phyloP scores from a whole-genome alignment of 2,113 vertebrate genomes.

The Romanogobio albipinnatus region DNA sequence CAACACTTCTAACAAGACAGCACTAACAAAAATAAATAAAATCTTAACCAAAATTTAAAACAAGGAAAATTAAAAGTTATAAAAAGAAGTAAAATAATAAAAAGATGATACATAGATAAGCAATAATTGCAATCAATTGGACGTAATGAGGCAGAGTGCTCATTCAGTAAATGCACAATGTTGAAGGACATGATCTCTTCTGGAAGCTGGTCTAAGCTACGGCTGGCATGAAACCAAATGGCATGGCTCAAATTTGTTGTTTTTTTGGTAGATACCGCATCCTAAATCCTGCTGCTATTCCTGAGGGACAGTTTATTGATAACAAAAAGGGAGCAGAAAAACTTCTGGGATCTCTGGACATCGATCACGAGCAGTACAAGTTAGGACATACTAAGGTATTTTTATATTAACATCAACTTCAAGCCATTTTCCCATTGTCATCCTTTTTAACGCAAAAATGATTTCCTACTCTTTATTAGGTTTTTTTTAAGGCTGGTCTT shows the following conservation, averaged over 20 bases:
- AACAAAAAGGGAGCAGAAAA: constrained; percentile 63
- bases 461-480: constrained; percentile 24
- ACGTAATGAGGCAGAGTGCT: too few species aligned
- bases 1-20: too few species aligned
- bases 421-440: too few species aligned
- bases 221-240: neutral
- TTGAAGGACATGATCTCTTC: too few species aligned
- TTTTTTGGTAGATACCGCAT: constrained; percentile 58
- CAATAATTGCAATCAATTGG: too few species aligned
- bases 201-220: too few species aligned
- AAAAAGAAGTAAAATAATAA: too few species aligned
- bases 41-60: too few species aligned
- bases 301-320: constrained; percentile 71
- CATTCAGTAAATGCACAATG: too few species aligned
- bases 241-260: too few species aligned
- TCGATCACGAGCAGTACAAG: constrained; percentile 67
- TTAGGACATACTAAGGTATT: constrained; percentile 58
- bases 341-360: constrained; percentile 66
- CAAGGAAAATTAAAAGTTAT: neutral
- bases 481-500: constrained; percentile 68
- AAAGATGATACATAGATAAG: neutral
- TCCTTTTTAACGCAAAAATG: neutral
- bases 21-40: too few species aligned
- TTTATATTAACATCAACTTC: too few species aligned
- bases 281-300: constrained; percentile 60